Percentiles rank a stretch among this genome's conserved stretches.
Conservation (phyloP, 2,888 invertebrate species). For the Noctua janthe region DNA sequence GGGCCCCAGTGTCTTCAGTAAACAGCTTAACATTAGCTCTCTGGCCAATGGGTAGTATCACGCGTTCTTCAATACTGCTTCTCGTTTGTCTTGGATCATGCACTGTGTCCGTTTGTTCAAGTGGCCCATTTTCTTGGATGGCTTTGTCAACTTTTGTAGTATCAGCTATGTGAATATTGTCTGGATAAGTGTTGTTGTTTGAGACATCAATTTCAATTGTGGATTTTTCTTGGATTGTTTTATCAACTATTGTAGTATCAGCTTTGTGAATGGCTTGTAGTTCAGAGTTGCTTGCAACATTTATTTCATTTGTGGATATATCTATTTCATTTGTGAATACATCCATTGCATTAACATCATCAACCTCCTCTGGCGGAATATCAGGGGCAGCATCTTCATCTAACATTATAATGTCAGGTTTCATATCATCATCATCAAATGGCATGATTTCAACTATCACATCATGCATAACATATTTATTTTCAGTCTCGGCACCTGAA, state of each 20-base stretch:
- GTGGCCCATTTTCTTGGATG: background rate
- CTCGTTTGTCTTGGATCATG: background rate
- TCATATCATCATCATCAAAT: constrained; percentile 8
- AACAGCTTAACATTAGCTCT: constrained; percentile 68
- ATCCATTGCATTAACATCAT: background rate
- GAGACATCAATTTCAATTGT: background rate
- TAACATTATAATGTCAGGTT: background rate
- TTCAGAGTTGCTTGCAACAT: background rate
- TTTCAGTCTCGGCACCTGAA: constrained; percentile 22
- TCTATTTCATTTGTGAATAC: background rate
- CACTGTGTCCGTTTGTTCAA: background rate
- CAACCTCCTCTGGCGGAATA: background rate
- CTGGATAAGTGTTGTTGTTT: background rate
- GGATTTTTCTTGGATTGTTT: background rate
- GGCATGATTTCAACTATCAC: constrained; percentile 37
- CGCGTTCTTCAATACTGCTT: background rate
- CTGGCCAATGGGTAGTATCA: constrained; percentile 6
- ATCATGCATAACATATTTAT: constrained; percentile 36
- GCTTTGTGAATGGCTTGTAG: background rate
- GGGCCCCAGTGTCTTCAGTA: constrained; percentile 73
- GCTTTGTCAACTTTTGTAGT: background rate
- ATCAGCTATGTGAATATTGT: background rate
- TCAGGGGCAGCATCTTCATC: background rate
- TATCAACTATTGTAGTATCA: background rate
- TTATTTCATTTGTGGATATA: background rate